Evolutionary conservation across 2,113 vertebrate genomes (phyloP).

Genomic region (Gila orcuttii): DNA sequence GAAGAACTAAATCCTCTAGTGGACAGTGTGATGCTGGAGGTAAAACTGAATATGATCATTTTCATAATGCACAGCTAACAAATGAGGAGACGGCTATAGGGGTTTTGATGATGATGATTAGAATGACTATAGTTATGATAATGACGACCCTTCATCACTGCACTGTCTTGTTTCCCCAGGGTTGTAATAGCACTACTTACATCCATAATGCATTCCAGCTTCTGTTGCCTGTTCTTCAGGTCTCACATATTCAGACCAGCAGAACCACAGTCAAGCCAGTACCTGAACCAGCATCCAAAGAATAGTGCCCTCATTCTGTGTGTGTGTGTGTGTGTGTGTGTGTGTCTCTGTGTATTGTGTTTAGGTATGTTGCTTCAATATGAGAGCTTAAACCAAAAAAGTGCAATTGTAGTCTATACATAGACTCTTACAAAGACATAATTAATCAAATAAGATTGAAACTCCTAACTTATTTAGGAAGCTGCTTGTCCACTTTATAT

Average conservation of each 20-base stretch:
- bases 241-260: slow-evolving; percentile 84
- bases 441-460: not conserved
- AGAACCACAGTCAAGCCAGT: slow-evolving; percentile 61
- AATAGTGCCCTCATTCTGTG: slow-evolving; percentile 33
- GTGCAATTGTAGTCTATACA: slow-evolving; percentile 38
- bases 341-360: slow-evolving; percentile 2
- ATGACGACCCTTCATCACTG: slow-evolving; percentile 6
- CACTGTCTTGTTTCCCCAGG: slow-evolving; percentile 72
- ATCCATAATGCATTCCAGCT: slow-evolving; percentile 94
- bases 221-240: slow-evolving; percentile 90
- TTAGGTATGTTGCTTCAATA: slow-evolving; percentile 19
- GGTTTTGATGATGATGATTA: not conserved
- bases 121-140: not conserved
- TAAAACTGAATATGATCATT: slow-evolving; percentile 67
- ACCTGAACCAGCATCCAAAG: slow-evolving; percentile 58
- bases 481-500: not conserved
- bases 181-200: slow-evolving; percentile 89
- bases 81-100: not conserved
- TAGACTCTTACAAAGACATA: not conserved
- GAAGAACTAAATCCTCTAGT: slow-evolving; percentile 90
- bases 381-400: slow-evolving; percentile 35
- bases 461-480: slow-evolving; percentile 45
- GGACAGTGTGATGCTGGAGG: slow-evolving; percentile 85
- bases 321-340: not conserved
- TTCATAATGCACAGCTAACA: not conserved